phyloP scores from a whole-genome alignment of 2,797 vertebrate species.

The Gobionotothen gibberifrons region DNA sequence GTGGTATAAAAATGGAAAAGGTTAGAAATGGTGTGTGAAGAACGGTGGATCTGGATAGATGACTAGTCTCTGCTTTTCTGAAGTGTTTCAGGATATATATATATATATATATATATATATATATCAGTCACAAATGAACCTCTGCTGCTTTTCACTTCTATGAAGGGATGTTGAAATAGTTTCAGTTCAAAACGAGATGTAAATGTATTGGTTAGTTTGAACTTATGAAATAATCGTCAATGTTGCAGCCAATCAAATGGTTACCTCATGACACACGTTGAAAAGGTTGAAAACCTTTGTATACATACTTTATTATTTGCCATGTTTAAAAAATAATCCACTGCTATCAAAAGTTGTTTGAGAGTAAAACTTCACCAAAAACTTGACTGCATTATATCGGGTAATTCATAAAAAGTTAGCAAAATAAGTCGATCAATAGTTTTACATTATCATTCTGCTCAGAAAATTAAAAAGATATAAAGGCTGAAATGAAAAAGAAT shows the following conservation, averaged over 20 bases:
- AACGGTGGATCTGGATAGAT: constrained; percentile 29
- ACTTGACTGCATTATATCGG: constrained; percentile 43
- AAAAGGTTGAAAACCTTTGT: not conserved
- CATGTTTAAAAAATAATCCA: not conserved
- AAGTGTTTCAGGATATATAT: constrained; percentile 26
- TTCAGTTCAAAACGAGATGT: constrained; percentile 21
- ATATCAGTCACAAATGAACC: constrained; percentile 2
- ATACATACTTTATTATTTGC: not conserved
- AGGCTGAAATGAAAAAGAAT: constrained; percentile 57
- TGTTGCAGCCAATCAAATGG: not conserved
- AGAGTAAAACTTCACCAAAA: constrained; percentile 1
- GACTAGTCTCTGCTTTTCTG: constrained; percentile 18
- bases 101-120: too few species aligned
- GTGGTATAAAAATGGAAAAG: constrained; percentile 35
- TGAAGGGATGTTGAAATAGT: constrained; percentile 13
- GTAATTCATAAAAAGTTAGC: constrained; percentile 57
- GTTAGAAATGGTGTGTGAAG: constrained; percentile 30
- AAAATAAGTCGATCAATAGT: constrained; percentile 56
- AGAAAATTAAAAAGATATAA: constrained; percentile 71
- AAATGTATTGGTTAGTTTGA: not conserved
- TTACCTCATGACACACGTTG: constrained; percentile 5
- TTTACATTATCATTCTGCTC: constrained; percentile 71
- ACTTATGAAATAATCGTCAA: not conserved
- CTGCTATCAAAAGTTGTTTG: not conserved
- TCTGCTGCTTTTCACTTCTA: constrained; percentile 29